Evolutionary conservation across 2,113 vertebrate species (phyloP).

Genomic region (Fulica atra): DNA sequence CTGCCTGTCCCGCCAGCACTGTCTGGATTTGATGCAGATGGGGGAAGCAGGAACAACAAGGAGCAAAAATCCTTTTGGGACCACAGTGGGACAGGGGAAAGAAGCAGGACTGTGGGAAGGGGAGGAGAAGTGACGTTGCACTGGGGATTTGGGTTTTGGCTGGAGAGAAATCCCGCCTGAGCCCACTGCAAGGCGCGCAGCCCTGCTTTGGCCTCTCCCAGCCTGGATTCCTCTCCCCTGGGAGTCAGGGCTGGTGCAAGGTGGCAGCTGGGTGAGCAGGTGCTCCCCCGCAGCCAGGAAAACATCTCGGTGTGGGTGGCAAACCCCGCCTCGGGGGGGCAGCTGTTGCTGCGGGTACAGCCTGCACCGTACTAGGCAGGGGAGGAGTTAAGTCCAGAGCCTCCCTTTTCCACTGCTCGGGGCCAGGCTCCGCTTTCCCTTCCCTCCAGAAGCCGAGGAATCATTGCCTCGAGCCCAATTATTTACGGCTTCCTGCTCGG

Average conservation of each 20-base stretch:
- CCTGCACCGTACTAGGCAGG: neutral
- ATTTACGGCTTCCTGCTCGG: neutral
- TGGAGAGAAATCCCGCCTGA: neutral
- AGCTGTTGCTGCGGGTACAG: neutral
- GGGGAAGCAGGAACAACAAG: neutral
- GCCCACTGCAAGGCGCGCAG: neutral
- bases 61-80: neutral
- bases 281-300: neutral
- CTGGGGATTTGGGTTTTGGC: neutral
- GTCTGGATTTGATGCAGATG: neutral
- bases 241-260: neutral
- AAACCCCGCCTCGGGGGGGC: neutral
- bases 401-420: neutral
- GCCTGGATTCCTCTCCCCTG: neutral
- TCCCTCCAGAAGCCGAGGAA: neutral
- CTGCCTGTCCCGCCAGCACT: neutral
- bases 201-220: neutral
- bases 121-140: neutral
- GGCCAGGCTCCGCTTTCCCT: neutral
- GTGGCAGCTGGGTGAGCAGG: slow-evolving; percentile 20
- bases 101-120: neutral
- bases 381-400: neutral
- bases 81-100: neutral
- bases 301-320: neutral
- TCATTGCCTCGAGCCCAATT: neutral